Evolutionary conservation across 53 echinoderm and acorn worm genomes (phyloP).

Genomic region (Temnopleurus reevesii): DNA sequence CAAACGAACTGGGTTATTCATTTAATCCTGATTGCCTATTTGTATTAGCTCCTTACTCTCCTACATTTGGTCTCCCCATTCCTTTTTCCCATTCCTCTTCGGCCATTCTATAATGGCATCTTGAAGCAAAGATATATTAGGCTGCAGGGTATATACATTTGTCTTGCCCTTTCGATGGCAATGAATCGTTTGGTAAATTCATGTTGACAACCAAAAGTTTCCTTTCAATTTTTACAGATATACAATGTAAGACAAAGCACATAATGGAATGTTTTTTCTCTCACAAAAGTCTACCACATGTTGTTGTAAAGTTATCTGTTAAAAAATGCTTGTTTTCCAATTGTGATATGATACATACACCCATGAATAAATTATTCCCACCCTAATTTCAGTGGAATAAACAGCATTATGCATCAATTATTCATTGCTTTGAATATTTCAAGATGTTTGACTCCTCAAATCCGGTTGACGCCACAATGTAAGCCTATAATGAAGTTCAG

Average conservation of each 20-base stretch:
- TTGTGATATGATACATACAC: not conserved
- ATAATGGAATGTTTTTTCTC: too few species aligned
- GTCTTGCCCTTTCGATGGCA: not conserved
- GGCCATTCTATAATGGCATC: too few species aligned
- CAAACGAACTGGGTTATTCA: constrained; percentile 26
- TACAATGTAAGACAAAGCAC: too few species aligned
- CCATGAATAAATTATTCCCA: not conserved
- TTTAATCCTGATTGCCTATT: constrained; percentile 42
- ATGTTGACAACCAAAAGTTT: not conserved
- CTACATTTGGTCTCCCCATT: not conserved
- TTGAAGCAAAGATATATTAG: too few species aligned
- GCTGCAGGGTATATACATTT: constrained; percentile 18
- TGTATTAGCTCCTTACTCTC: constrained; percentile 15
- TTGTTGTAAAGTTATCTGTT: too few species aligned
- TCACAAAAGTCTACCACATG: too few species aligned
- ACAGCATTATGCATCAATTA: not conserved
- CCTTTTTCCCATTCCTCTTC: not conserved
- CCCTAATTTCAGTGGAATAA: not conserved
- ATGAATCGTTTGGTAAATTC: not conserved
- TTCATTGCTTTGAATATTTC: not conserved
- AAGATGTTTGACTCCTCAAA: not conserved
- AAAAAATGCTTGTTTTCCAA: not conserved
- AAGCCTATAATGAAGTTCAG: not conserved
- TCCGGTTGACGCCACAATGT: not conserved
- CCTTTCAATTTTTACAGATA: too few species aligned